Evolutionary conservation across 92 coral and sea anemone species (phyloP), one percentile per base, ranked within the genome.

Genomic region (Parazoanthus swiftii): DNA sequence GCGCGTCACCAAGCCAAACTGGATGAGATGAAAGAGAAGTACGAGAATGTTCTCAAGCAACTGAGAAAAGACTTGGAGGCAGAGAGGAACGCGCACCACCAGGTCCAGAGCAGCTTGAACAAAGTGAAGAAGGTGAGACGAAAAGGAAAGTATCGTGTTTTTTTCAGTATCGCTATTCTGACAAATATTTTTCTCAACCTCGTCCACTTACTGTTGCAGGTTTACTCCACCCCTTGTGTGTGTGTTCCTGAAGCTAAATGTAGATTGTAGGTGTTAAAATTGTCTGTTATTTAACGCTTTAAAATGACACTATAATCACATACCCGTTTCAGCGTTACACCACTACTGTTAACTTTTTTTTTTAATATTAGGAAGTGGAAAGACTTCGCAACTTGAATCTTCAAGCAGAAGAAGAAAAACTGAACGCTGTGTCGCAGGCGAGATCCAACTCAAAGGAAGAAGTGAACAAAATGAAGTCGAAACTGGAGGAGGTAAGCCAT

Each of bases 331-430:
- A 11, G 65, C 33, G 29, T 10, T 9, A 20, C 21, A 16, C 44
- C 33, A 8, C 46, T 74, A 25, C 4, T 35, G 36, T 39, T 0
- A 36, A 67, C 77, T 8, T 78, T 86, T 21, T 44, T 37, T 72
- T 20, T 63, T 23, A 21, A 25, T 63, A 20, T 63, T 63, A 96
- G 99, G 99, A 96, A 91, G 91, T 93, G 26, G 99, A 96, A 85
- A 91, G 88, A 85, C 91, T 96, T 25, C 92, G 99, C 26, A 90
- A 93, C 70, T 66, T 90, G 72, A 88, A 95, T 88, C 90, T 96
- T 42, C 94, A 93, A 91, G 95, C 94, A 29, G 97, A 96, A 72
- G 95, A 94, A 74, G 98, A 96, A 75, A 96, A 93, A 65, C 88
- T 96, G 39, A 90, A 90, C 46, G 94, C 92, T 11, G 94, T 96